These are phyloP conservation scores for Zeugodacus cucurbitae DNA, from an alignment of 1,140 invertebrate species.

Conservation along the genomic window DNA sequence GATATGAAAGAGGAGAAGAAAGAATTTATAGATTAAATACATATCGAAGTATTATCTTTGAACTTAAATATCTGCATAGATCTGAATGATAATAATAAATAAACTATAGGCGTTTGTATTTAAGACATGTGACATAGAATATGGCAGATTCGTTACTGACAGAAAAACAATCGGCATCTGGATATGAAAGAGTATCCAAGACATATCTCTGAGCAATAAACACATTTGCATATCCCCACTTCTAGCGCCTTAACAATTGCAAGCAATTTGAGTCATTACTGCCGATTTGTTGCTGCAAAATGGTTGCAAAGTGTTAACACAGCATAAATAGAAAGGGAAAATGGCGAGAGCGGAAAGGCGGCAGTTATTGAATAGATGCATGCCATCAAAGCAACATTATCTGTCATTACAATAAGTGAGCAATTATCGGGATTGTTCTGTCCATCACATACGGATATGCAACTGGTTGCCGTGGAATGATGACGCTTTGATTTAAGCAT, in stretches of 20 bases:
- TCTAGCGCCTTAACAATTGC: not conserved
- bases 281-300: not conserved
- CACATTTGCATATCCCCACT: not conserved
- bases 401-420: slow-evolving; percentile 15
- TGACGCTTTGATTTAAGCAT: not conserved
- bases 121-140: no score
- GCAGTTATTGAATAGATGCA: not conserved
- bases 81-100: no score
- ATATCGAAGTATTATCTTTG: no score
- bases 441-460: not conserved
- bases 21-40: no score
- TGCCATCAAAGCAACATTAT: not conserved
- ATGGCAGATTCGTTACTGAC: no score
- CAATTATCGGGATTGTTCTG: slow-evolving; percentile 22
- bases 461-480: not conserved
- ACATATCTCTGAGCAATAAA: not conserved
- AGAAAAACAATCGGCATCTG: no score
- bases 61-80: no score
- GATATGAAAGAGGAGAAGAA: no score
- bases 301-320: not conserved
- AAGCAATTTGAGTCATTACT: not conserved
- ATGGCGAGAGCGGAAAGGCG: not conserved
- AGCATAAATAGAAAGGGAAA: not conserved
- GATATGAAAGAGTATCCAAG: no score
- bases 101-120: no score